Evolutionary conservation across 2,113 vertebrate species (phyloP).

Genomic region (Strix uralensis): DNA sequence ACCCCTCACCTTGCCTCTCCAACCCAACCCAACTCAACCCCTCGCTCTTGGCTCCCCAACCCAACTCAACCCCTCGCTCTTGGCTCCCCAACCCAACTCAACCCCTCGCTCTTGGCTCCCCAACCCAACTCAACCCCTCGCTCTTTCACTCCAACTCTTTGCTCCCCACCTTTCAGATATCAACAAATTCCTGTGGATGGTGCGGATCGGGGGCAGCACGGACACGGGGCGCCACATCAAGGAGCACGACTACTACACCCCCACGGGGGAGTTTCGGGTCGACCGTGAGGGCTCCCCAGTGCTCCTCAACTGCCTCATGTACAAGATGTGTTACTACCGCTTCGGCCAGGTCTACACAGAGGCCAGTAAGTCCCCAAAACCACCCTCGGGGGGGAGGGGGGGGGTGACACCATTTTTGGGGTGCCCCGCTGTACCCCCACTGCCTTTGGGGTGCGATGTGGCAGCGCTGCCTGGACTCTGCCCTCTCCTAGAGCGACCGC

Average conservation of each 20-base stretch:
- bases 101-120: not conserved
- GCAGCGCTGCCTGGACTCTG: not conserved
- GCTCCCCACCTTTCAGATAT: constrained; percentile 76
- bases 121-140: not conserved
- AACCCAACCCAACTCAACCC: accelerated
- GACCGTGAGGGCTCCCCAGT: constrained; percentile 95
- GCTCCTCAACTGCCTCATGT: constrained; percentile 99
- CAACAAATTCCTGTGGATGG: constrained; percentile 99
- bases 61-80: not conserved
- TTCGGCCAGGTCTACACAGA: constrained; percentile 99
- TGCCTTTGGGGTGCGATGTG: accelerated
- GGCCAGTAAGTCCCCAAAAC: constrained; percentile 86
- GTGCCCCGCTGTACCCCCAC: accelerated
- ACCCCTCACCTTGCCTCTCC: too few relatives aligned
- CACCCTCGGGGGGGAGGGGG: accelerated
- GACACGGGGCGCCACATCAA: constrained; percentile 96
- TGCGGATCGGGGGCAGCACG: constrained; percentile 96
- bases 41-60: not conserved
- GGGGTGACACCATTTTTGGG: accelerated
- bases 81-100: not conserved
- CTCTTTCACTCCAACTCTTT: not conserved
- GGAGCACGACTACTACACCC: constrained; percentile 98
- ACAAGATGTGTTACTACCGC: constrained; percentile 99
- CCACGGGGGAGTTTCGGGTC: constrained; percentile 95
- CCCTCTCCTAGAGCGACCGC: constrained; percentile 87